Base-by-base conservation (phyloP, 2,888 invertebrate species). In the Drosophila neotestacea region DNA sequence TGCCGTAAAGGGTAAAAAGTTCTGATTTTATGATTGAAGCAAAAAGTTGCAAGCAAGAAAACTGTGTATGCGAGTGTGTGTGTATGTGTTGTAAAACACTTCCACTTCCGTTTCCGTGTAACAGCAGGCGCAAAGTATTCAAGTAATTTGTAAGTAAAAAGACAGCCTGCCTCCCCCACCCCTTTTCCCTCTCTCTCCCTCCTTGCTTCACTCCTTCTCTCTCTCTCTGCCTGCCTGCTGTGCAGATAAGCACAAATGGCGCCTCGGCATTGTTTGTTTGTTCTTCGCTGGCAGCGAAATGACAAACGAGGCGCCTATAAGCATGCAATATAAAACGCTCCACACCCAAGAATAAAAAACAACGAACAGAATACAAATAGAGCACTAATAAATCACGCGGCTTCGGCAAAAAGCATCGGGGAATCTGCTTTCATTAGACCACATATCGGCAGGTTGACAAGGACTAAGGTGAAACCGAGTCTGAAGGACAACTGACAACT, bases 11-110 rank as follows among this genome's bases (percentile, higher is more conserved):
- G 87, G 87, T 85, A 87, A 78, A 82, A 87, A 85, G 85, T 85
- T 85, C 85, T 85, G 87, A 87, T 85, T 85, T 87, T 85, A 85
- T 85, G 87, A 85, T 87, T 85, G 85, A 85, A 70, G 72, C 72
- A 80, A 72, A 77, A 77, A 81, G 74, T 79, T 79, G 70, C 77
- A 64, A 73, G 70, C 62, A 60, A 60, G 42, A 65, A 64, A 63
- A 64, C 48, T 67, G 59, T 67, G 55, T 52, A n/a, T n/a, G 50
- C 32, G 44, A 9, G 39, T 9, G 48, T 11, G 52, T 44, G 28
- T 27, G 41, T 39, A 42, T 41, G 51, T 62, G 59, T 39, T 56
- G 62, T 78, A 74, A 77, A 77, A 81, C 73, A 81, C 80, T 85
- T 88, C 77, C 76, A 77, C 76, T 73, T 77, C 77, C 77, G 77